Evolutionary conservation across 1,140 invertebrate genomes (phyloP).

Genomic region (Xylocopa sonorina): DNA sequence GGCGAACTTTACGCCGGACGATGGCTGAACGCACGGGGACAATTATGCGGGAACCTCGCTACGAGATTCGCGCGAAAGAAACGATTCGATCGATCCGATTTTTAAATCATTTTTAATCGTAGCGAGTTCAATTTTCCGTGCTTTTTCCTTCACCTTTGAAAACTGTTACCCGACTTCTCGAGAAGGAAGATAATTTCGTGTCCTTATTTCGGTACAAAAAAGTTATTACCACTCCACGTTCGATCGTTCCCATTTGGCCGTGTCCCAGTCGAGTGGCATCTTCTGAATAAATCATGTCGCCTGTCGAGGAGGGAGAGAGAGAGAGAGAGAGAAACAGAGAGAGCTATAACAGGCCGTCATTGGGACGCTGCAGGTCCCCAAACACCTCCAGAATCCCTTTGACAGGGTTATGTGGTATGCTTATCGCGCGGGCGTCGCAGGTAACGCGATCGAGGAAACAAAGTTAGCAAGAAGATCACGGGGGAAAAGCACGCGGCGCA

Average conservation of each 20-base stretch:
- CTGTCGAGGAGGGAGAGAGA: neutral
- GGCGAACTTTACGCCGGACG: neutral
- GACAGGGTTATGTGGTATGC: neutral
- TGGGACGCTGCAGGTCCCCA: neutral
- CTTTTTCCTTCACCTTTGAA: neutral
- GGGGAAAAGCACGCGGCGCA: neutral
- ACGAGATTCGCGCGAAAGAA: neutral
- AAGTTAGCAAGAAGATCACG: conserved; percentile 11
- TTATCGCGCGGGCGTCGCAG: neutral
- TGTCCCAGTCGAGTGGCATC: neutral
- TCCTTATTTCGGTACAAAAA: no score
- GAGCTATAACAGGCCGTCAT: neutral
- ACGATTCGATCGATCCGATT: no score
- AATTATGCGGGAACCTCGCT: neutral
- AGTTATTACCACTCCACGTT: neutral
- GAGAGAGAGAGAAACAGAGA: no score
- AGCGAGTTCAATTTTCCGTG: no score
- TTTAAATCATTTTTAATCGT: no score
- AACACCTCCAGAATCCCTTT: neutral
- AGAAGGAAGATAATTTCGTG: neutral
- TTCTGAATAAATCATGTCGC: conserved; percentile 21
- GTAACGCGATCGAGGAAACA: conserved; percentile 1
- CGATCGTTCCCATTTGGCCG: neutral
- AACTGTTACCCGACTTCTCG: neutral
- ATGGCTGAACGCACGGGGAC: neutral